Conservation (phyloP, 2,888 invertebrate genomes). For the Eulithis prunata region DNA sequence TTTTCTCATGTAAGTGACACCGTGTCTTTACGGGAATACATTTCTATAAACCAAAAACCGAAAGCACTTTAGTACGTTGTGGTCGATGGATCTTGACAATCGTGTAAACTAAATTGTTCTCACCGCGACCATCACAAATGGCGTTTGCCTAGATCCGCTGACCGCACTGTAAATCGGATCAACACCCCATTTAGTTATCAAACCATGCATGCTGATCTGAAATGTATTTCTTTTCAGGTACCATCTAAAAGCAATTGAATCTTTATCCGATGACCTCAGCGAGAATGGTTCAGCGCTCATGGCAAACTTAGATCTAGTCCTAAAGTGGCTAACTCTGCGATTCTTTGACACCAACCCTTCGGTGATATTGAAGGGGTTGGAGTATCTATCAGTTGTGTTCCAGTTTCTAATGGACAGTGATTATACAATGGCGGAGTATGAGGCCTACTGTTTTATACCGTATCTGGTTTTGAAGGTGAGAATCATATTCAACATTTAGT, state of each 20-base stretch:
- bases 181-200: too few relatives aligned
- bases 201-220: too few relatives aligned
- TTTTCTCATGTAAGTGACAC: too few relatives aligned
- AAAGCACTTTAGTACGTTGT: too few relatives aligned
- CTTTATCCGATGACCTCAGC: slow-evolving; percentile 92
- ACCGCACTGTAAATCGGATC: too few relatives aligned
- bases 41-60: too few relatives aligned
- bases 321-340: slow-evolving; percentile 97
- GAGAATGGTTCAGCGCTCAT: slow-evolving; percentile 92
- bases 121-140: too few relatives aligned
- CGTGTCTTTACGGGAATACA: too few relatives aligned
- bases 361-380: slow-evolving; percentile 96
- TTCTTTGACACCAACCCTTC: slow-evolving; percentile 99
- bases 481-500: neutral
- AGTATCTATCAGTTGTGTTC: slow-evolving; percentile 94
- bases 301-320: slow-evolving; percentile 96
- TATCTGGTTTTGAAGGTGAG: slow-evolving; percentile 95
- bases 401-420: slow-evolving; percentile 90
- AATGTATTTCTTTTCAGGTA: slow-evolving; percentile 82
- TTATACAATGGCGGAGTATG: slow-evolving; percentile 95
- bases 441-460: slow-evolving; percentile 97
- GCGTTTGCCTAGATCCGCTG: too few relatives aligned
- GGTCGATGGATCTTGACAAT: too few relatives aligned
- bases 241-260: slow-evolving; percentile 97
- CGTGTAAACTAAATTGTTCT: too few relatives aligned